Evolutionary conservation across 2,797 vertebrate genomes (phyloP), one percentile per base, ranked within the genome.

Genomic region (Gymnothorax javanicus): DNA sequence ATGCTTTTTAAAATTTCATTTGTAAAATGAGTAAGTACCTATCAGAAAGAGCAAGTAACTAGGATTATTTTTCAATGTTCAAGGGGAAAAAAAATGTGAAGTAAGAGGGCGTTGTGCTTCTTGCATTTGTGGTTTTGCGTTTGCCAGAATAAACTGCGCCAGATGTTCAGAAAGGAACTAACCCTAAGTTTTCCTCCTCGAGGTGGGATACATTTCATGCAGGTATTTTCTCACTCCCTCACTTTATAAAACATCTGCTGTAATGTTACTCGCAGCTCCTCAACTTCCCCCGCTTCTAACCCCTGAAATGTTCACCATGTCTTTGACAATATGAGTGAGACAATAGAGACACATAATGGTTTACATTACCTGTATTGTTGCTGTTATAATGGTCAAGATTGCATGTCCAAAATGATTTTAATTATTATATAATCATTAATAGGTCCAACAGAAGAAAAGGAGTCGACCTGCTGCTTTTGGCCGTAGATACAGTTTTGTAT

Each of bases 141-240:
- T 58, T 91, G 92, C 91, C 91, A 92, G 88, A 90, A 89, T 90
- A 92, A 92, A 92, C 85, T 84, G 84, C 81, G 77, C 88, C 92
- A 92, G 92, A 92, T 91, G 87, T 89, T 89, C 67, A 86, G 79
- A 50, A 27, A 86, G 23, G 27, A 84, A 23, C 57, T 69, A 86
- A 27, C 11, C 86, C 88, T 87, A 90, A 86, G 81, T 71, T 87
- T 83, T 89, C 88, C 86, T 86, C 88, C 83, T 87, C 86, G 89
- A 90, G 88, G 89, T 81, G 84, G 88, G 90, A 89, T 88, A 86
- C 69, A 89, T 90, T 90, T 91, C 83, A 84, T 52, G 58, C 84
- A 67, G 60, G 54, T 87, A 88, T 84, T 86, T 88, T 89, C 56
- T 79, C 62, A 56, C 67, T 87, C 85, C 73, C 27, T 62, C 12